phyloP scores from a whole-genome alignment of 2,797 vertebrate genomes.

The Diplodus puntazzo region DNA sequence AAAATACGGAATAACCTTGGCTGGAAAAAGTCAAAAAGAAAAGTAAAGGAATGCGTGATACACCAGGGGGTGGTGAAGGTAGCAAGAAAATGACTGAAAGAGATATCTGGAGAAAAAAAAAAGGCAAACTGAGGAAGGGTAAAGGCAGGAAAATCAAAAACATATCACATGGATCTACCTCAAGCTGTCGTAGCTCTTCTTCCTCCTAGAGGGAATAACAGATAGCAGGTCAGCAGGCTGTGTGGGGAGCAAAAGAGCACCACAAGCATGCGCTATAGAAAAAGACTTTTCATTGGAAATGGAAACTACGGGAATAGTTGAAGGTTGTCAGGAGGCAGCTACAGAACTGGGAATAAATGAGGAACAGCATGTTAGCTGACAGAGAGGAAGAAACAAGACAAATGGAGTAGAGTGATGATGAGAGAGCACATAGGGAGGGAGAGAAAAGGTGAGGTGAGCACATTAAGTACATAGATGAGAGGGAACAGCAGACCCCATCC shows the following conservation, averaged over 20 bases:
- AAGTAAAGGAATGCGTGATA: conserved; percentile 35
- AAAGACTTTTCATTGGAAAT: conserved; percentile 36
- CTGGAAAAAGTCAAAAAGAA: background rate
- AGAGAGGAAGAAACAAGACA: conserved; percentile 17
- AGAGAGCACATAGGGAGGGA: background rate
- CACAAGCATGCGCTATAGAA: conserved; percentile 64
- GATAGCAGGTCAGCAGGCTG: conserved; percentile 72
- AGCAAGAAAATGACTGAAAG: conserved; percentile 19
- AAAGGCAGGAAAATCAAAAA: conserved; percentile 15
- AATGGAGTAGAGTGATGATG: background rate
- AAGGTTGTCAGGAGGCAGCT: conserved; percentile 73
- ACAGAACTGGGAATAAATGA: conserved; percentile 75
- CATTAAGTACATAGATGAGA: conserved; percentile 34
- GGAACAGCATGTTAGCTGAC: conserved; percentile 63
- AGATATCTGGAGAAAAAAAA: background rate
- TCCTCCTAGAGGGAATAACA: conserved; percentile 85
- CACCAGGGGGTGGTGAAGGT: conserved; percentile 1
- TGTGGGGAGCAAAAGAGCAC: conserved; percentile 63
- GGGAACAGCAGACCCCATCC: conserved; percentile 34
- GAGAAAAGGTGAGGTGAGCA: conserved; percentile 24
- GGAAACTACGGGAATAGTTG: conserved; percentile 52
- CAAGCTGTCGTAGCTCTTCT: conserved; percentile 87
- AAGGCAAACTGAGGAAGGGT: conserved; percentile 32
- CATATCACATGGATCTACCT: conserved; percentile 81
- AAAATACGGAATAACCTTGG: background rate